These are phyloP conservation scores for Hirtodrosophila histrioides DNA, from an alignment of 2,888 invertebrate species.

Conservation along the genomic window DNA sequence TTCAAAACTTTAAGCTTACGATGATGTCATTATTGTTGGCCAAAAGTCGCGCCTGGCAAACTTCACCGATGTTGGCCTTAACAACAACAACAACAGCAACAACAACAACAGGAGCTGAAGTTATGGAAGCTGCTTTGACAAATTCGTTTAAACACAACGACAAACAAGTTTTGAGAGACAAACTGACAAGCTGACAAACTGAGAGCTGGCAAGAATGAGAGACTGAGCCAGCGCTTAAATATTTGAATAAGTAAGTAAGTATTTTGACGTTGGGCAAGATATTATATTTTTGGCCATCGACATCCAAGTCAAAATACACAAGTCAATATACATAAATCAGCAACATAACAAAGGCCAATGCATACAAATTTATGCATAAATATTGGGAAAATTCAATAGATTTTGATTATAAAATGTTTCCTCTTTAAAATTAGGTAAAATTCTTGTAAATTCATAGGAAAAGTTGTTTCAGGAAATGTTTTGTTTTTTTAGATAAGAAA, in stretches of 20 bases:
- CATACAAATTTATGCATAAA: slow-evolving; percentile 47
- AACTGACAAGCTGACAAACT: slow-evolving; percentile 19
- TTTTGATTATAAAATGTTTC: slow-evolving; percentile 11
- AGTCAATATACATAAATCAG: slow-evolving; percentile 43
- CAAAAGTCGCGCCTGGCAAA: slow-evolving; percentile 58
- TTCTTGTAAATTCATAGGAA: background rate
- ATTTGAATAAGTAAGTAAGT: slow-evolving; percentile 13
- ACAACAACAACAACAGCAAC: slow-evolving; percentile 11
- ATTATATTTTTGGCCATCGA: slow-evolving; percentile 27
- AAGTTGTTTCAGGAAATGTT: slow-evolving; percentile 12
- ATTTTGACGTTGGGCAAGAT: slow-evolving; percentile 18
- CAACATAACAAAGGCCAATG: slow-evolving; percentile 19
- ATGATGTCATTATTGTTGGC: slow-evolving; percentile 73
- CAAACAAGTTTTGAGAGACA: slow-evolving; percentile 66
- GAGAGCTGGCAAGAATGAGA: too few relatives aligned
- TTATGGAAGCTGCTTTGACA: slow-evolving; percentile 75
- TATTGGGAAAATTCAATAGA: slow-evolving; percentile 20
- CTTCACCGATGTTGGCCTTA: slow-evolving; percentile 44
- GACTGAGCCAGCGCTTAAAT: background rate
- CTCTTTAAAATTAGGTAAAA: background rate
- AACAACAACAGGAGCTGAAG: slow-evolving; percentile 41
- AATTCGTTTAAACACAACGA: slow-evolving; percentile 63
- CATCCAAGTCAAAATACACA: slow-evolving; percentile 15
- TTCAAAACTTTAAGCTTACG: slow-evolving; percentile 69
- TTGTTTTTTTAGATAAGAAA: background rate